A percentile compares a stretch with the other conserved stretches of the same genome.
Conservation (phyloP, 2,888 invertebrate species). For the Cataglyphis livida region DNA sequence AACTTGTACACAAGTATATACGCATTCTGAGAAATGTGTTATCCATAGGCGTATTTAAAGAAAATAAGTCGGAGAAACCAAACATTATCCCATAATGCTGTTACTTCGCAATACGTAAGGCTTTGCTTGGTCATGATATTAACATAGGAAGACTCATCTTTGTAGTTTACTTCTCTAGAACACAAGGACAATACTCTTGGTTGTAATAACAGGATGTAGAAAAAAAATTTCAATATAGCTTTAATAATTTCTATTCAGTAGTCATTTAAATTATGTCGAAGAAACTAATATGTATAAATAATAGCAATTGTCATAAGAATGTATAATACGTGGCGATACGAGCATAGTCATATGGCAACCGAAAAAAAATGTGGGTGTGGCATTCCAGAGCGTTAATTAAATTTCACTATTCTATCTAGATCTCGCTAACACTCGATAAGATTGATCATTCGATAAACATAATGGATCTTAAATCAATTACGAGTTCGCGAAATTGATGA, state of each 20-base stretch:
- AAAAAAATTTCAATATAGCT: slow-evolving; percentile 2
- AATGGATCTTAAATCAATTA: background rate
- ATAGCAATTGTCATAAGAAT: slow-evolving; percentile 14
- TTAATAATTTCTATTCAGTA: background rate
- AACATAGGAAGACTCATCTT: background rate
- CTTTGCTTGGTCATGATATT: slow-evolving; percentile 40
- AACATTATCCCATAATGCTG: slow-evolving; percentile 49
- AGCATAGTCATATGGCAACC: background rate
- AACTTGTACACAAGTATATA: background rate
- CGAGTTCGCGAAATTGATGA: background rate
- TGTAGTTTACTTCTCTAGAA: background rate
- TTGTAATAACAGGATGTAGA: slow-evolving; percentile 1
- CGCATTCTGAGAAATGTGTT: slow-evolving; percentile 18
- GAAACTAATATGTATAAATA: background rate
- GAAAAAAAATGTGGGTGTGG: background rate
- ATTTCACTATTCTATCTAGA: background rate
- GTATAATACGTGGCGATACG: background rate
- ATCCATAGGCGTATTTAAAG: slow-evolving; percentile 13
- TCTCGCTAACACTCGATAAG: background rate
- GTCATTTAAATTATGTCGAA: slow-evolving; percentile 21
- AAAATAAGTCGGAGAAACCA: slow-evolving; percentile 13
- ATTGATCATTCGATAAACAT: background rate
- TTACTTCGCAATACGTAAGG: slow-evolving; percentile 38
- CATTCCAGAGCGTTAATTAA: background rate
- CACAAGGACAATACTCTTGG: background rate